Evolutionary conservation across 2,113 vertebrate genomes (phyloP), one percentile per base, ranked within the genome.

Genomic region (Hepsetus odoe): DNA sequence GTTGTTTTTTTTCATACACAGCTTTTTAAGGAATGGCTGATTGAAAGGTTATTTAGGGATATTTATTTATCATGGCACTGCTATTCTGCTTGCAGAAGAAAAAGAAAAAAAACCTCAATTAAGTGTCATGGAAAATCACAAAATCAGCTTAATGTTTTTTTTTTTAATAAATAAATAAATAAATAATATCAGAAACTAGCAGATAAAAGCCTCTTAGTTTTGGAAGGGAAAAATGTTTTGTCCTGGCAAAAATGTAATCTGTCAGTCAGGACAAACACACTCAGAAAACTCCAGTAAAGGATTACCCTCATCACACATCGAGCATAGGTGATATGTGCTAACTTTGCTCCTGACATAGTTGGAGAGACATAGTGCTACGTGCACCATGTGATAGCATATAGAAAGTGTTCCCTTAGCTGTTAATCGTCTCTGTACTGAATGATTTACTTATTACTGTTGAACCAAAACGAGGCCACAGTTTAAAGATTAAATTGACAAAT

Each of bases 131-230:
- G 24, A 51, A 46, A 38, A 66, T 58, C 66, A 14, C 20, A 11
- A 46, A 51, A 80, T 69, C 78, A 44, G 71, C 79, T 77, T 76
- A 59, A 64, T 72, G 62, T 74, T 70, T 53, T 65, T 81, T 70
- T 22, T 56, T 38, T 40, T 72, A 44, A 55, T 30, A 74, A 58
- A 53, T 77, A 51, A 38, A 49, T 20, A 14, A 42, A 14, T 7
- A 44, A n/a, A n/a, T n/a, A n/a, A n/a, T n/a, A n/a, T n/a, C 73
- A 67, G 38, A 46, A 65, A 80, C 49, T 62, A 44, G 62, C 73
- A 66, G 44, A 9, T 30, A 24, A 78, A 84, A 81, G 64, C 74
- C 38, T 77, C 64, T 64, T 74, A 77, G 40, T 28, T 20, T 3
- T 51, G 1, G 32, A 1, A 30, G 20, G 42, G 51, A 58, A 73